These are phyloP conservation scores for Hyppa rectilinea DNA, from an alignment of 2,888 invertebrate genomes.

Conservation along the genomic window DNA sequence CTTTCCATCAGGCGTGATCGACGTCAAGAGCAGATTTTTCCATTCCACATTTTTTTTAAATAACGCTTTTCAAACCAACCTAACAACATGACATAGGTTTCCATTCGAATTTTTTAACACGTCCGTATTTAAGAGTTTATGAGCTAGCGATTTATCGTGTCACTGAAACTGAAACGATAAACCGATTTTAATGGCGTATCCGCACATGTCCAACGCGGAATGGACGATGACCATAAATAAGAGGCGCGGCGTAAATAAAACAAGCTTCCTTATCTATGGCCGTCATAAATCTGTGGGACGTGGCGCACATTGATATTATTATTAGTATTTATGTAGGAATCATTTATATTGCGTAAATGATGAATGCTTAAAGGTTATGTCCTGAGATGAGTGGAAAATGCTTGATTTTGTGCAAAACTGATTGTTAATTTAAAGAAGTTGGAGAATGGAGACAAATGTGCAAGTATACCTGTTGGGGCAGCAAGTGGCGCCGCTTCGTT, in stretches of 20 bases:
- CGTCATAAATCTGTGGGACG: slow-evolving; percentile 52
- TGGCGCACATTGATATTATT: slow-evolving; percentile 54
- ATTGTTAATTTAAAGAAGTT: background rate
- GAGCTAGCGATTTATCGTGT: slow-evolving; percentile 51
- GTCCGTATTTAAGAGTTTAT: slow-evolving; percentile 29
- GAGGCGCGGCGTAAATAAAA: slow-evolving; percentile 49
- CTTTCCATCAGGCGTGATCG: too few relatives aligned
- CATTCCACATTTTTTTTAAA: too few relatives aligned
- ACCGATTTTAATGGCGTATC: slow-evolving; percentile 58
- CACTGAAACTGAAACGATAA: slow-evolving; percentile 51
- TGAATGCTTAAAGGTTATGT: background rate
- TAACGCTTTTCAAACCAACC: background rate
- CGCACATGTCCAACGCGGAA: slow-evolving; percentile 42
- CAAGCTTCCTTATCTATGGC: slow-evolving; percentile 50
- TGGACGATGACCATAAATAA: slow-evolving; percentile 51
- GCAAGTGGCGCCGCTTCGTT: too few relatives aligned
- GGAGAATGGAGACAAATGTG: background rate
- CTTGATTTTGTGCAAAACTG: background rate
- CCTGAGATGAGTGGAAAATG: background rate
- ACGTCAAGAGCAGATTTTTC: too few relatives aligned
- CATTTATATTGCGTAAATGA: slow-evolving; percentile 21
- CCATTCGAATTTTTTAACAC: slow-evolving; percentile 39
- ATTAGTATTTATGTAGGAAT: slow-evolving; percentile 39
- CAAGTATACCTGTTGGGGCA: background rate
- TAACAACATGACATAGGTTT: slow-evolving; percentile 1